Percentiles rank a stretch among this genome's conserved stretches.
Conservation (phyloP, 2,113 vertebrate species). For the Trinectes maculatus region DNA sequence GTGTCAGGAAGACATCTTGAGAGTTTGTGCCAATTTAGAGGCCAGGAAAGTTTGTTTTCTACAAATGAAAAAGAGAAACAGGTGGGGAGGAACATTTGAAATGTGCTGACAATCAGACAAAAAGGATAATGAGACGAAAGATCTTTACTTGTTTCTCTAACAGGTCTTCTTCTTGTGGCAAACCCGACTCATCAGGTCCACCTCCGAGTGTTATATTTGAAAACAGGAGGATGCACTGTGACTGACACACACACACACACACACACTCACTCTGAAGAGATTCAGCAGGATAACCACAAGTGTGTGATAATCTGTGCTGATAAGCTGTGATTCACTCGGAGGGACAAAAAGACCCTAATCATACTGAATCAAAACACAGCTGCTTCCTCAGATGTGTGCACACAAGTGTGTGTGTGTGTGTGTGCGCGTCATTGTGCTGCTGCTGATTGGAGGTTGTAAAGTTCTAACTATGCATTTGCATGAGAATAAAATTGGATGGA, state of each 20-base stretch:
- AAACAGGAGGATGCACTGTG: slow-evolving; percentile 19
- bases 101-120: background rate
- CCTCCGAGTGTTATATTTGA: slow-evolving; percentile 25
- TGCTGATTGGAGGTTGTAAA: slow-evolving; percentile 45
- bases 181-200: slow-evolving; percentile 41
- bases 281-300: slow-evolving; percentile 33
- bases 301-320: slow-evolving; percentile 44
- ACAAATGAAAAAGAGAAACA: background rate
- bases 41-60: background rate
- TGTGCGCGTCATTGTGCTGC: slow-evolving; percentile 26
- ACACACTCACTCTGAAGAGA: slow-evolving; percentile 23
- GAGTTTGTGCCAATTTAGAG: background rate
- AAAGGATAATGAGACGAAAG: slow-evolving; percentile 14
- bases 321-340: slow-evolving; percentile 55
- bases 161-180: slow-evolving; percentile 13
- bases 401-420: background rate
- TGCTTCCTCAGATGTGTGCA: slow-evolving; percentile 44
- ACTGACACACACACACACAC: slow-evolving; percentile 23
- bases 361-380: slow-evolving; percentile 67
- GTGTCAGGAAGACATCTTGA: background rate
- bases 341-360: slow-evolving; percentile 65
- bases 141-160: slow-evolving; percentile 10
- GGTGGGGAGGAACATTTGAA: slow-evolving; percentile 2
- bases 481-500: slow-evolving; percentile 26
- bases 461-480: slow-evolving; percentile 34